Percentiles rank a stretch among this genome's conserved stretches.
Evolutionary conservation across 2,888 invertebrate species (phyloP).

Genomic region (Nomada fabriciana): DNA sequence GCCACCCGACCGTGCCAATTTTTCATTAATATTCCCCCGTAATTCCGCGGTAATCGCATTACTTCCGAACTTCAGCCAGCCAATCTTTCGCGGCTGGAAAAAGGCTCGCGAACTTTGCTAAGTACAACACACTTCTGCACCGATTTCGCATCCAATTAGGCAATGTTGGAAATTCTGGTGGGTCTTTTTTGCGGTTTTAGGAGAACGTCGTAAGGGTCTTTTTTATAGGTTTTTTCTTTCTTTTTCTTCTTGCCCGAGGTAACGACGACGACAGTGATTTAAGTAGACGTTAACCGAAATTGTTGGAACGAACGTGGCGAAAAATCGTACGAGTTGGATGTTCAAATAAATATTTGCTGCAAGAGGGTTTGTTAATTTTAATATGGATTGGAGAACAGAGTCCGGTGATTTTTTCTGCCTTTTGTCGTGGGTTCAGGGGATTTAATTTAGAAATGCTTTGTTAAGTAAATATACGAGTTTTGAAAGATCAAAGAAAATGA

Average conservation of each 20-base stretch:
- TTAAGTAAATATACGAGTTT: not conserved
- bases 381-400: too few relatives aligned
- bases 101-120: conserved; percentile 33
- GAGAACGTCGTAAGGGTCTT: not conserved
- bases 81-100: not conserved
- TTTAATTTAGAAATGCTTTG: not conserved
- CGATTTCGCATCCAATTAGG: conserved; percentile 41
- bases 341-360: too few relatives aligned
- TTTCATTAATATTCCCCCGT: conserved; percentile 54
- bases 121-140: conserved; percentile 9
- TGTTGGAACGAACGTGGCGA: not conserved
- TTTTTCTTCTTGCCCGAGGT: too few relatives aligned
- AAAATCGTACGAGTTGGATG: too few relatives aligned
- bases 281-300: not conserved
- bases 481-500: not conserved
- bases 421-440: not conserved
- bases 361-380: too few relatives aligned
- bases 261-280: not conserved
- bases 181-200: too few relatives aligned
- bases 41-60: conserved; percentile 53
- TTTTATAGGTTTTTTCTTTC: not conserved
- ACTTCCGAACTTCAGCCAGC: conserved; percentile 29
- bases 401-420: too few relatives aligned
- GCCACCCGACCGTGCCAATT: conserved; percentile 40
- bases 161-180: not conserved